Evolutionary conservation across 2,888 invertebrate genomes (phyloP).

Genomic region (Tenthredo distinguenda): DNA sequence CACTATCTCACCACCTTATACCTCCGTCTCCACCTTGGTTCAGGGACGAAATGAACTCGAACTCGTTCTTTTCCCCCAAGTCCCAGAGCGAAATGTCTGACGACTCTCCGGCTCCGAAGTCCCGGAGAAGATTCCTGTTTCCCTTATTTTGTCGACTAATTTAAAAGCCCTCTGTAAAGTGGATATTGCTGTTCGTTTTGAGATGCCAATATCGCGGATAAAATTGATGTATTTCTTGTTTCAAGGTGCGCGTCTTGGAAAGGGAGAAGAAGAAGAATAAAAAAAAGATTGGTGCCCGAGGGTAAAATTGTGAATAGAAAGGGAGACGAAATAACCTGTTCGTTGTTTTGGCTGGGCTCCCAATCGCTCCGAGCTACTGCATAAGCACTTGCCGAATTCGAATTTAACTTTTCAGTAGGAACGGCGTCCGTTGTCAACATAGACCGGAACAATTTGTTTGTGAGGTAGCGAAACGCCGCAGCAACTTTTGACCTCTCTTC

Average conservation of each 20-base stretch:
- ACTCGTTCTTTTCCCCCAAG: constrained; percentile 1
- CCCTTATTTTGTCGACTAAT: constrained; percentile 44
- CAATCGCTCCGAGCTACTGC: constrained; percentile 26
- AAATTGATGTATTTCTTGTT: constrained; percentile 18
- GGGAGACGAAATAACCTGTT: not conserved
- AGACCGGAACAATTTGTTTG: constrained; percentile 44
- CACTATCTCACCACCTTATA: constrained; percentile 43
- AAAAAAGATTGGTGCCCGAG: not conserved
- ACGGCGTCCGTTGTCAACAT: constrained; percentile 23
- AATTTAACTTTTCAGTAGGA: constrained; percentile 38
- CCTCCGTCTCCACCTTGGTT: constrained; percentile 42
- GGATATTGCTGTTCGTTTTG: not conserved
- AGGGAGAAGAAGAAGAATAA: not conserved
- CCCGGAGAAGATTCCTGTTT: constrained; percentile 30
- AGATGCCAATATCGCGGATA: not conserved
- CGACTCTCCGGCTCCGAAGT: constrained; percentile 53
- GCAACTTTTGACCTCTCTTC: constrained; percentile 32
- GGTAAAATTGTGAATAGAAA: not conserved
- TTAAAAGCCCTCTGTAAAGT: constrained; percentile 32
- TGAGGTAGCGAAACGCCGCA: constrained; percentile 21
- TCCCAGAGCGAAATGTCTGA: constrained; percentile 11
- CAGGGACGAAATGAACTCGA: constrained; percentile 57
- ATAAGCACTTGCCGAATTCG: constrained; percentile 40
- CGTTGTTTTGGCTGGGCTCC: constrained; percentile 13
- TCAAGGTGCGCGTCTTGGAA: not conserved